phyloP scores from a whole-genome alignment of 2,797 vertebrate genomes.

The Eulemur albifrons region DNA sequence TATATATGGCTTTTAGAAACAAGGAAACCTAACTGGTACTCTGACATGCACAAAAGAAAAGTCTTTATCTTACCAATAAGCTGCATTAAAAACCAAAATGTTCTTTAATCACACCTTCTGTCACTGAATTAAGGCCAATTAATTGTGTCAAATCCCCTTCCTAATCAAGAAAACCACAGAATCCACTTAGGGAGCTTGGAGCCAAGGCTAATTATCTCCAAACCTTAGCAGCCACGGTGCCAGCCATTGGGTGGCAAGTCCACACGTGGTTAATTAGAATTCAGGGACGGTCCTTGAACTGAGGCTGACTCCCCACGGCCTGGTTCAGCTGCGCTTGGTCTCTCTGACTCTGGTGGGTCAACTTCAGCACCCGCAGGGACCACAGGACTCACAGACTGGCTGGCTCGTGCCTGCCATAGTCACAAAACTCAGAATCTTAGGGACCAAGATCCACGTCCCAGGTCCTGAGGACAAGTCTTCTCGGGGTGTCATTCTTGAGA shows the following conservation, averaged over 20 bases:
- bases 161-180: conserved; percentile 19
- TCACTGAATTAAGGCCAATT: neutral
- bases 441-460: neutral
- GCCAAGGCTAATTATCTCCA: conserved; percentile 64
- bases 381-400: neutral
- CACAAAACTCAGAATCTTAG: neutral
- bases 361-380: neutral
- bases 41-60: neutral
- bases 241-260: conserved; percentile 55
- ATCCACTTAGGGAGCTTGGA: neutral
- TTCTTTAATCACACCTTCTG: conserved; percentile 18
- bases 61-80: neutral
- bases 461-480: neutral
- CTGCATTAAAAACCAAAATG: conserved; percentile 12
- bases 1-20: neutral
- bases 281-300: conserved; percentile 50
- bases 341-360: neutral
- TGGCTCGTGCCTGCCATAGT: conserved; percentile 27
- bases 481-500: neutral
- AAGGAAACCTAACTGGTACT: neutral
- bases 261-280: conserved; percentile 3
- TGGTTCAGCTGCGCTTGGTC: neutral
- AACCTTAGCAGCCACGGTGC: rapidly evolving
- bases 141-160: neutral
- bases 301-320: neutral